A percentile compares a stretch with the other conserved stretches of the same genome.
Conservation (phyloP, 2,113 vertebrate species). For the Callocephalon fimbriatum region DNA sequence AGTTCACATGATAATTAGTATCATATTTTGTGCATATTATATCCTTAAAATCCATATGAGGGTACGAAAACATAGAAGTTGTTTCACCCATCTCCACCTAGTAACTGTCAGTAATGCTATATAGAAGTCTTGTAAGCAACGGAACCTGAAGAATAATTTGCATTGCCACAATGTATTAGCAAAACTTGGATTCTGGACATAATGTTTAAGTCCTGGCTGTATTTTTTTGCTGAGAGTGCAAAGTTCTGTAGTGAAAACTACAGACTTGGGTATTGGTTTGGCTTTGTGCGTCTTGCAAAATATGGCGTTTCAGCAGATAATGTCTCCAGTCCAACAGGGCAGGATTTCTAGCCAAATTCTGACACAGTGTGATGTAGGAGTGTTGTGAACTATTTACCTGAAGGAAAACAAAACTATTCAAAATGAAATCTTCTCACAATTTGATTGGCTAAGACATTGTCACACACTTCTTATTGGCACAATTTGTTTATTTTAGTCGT, state of each 20-base stretch:
- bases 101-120: not conserved
- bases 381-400: not conserved
- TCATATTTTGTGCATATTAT: not conserved
- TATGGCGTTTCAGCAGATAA: not conserved
- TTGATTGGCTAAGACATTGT: not conserved
- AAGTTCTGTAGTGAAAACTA: not conserved
- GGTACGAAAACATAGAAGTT: not conserved
- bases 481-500: not conserved
- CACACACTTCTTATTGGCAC: not conserved
- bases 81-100: not conserved
- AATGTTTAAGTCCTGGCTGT: not conserved
- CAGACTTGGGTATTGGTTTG: not conserved
- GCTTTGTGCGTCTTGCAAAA: not conserved
- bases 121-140: not conserved
- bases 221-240: not conserved
- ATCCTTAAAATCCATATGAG: not conserved
- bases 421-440: not conserved
- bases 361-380: not conserved
- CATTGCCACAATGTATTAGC: not conserved
- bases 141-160: not conserved
- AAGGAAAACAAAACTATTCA: not conserved
- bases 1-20: not conserved
- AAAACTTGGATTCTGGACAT: not conserved
- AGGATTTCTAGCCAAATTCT: not conserved
- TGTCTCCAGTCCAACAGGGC: not conserved